Conservation (phyloP, 2,113 vertebrate genomes). For the Caloenas nicobarica region DNA sequence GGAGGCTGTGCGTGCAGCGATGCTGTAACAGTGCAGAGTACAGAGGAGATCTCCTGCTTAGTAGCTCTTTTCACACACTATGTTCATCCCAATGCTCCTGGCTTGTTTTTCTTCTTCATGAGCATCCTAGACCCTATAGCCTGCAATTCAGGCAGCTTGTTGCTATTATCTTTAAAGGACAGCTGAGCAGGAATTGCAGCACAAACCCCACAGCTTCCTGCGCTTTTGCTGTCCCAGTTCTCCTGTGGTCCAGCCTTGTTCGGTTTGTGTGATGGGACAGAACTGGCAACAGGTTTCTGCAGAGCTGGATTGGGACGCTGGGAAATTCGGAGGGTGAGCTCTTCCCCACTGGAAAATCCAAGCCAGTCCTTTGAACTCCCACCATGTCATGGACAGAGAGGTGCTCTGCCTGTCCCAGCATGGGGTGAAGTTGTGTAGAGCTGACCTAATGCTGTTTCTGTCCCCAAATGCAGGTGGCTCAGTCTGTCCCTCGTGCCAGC, state of each 20-base stretch:
- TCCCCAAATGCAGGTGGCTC: neutral
- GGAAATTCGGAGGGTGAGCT: neutral
- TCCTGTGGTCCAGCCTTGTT: neutral
- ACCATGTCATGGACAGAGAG: neutral
- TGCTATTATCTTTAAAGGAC: neutral
- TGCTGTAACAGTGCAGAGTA: neutral
- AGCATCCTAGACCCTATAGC: neutral
- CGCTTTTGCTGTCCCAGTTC: neutral
- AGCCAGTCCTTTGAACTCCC: neutral
- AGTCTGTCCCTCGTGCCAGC: neutral
- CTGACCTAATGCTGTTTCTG: neutral
- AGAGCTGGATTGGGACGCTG: neutral
- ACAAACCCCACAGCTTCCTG: neutral
- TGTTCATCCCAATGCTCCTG: neutral
- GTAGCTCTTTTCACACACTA: rapidly evolving
- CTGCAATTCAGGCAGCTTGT: neutral
- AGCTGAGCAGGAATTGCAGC: neutral
- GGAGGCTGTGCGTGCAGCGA: neutral
- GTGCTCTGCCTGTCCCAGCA: neutral
- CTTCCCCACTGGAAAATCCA: neutral
- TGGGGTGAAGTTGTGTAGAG: neutral
- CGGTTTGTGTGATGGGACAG: neutral
- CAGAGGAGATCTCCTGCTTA: neutral
- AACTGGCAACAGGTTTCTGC: neutral
- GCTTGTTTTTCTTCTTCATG: neutral